Conservation (phyloP, 2,797 vertebrate genomes). For the Periparus ater region DNA sequence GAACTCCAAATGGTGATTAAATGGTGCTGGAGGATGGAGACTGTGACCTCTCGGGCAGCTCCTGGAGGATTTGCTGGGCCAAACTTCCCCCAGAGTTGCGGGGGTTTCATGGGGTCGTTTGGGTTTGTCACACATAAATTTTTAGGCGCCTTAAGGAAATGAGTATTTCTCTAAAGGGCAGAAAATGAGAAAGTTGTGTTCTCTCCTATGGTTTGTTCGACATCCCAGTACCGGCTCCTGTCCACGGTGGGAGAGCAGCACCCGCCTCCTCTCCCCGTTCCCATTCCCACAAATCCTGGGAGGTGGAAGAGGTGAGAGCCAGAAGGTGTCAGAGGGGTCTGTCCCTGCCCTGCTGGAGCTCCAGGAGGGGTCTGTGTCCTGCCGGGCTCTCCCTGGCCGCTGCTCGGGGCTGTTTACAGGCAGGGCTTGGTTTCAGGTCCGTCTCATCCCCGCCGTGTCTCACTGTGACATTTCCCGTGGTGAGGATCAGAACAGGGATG, state of each 20-base stretch:
- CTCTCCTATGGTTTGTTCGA: fast-evolving
- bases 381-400: fast-evolving
- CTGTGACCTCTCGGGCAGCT: not conserved
- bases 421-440: not conserved
- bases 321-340: not conserved
- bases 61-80: not conserved
- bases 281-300: fast-evolving
- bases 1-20: slow-evolving; percentile 17
- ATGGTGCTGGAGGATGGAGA: not conserved
- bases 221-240: not conserved
- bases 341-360: fast-evolving
- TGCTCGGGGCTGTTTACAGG: not conserved
- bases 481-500: not conserved
- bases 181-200: not conserved
- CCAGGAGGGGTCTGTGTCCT: not conserved
- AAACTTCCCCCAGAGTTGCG: not conserved
- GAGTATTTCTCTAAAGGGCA: not conserved
- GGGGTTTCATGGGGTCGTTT: fast-evolving
- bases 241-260: fast-evolving
- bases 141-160: fast-evolving
- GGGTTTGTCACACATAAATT: fast-evolving
- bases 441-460: not conserved
- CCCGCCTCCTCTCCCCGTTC: not conserved
- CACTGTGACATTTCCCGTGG: not conserved
- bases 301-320: not conserved